Conservation (phyloP, 2,113 vertebrate species). For the Neotragus pygmaeus region DNA sequence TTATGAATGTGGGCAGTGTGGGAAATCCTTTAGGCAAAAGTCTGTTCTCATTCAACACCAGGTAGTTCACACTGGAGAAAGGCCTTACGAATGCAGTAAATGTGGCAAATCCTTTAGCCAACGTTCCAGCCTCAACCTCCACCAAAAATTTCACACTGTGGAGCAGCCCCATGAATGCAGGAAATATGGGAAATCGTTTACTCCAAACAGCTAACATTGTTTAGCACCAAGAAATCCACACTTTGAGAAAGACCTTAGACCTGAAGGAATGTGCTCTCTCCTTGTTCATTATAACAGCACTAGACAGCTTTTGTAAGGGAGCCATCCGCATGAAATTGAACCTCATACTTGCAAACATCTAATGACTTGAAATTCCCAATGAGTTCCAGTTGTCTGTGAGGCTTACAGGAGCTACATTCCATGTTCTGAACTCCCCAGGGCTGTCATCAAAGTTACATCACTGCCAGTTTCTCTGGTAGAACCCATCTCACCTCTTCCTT, state of each 20-base stretch:
- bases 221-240: not conserved
- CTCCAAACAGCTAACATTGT: not conserved
- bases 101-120: not conserved
- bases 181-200: not conserved
- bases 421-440: too few species aligned
- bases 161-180: not conserved
- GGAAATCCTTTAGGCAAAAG: constrained; percentile 12
- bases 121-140: constrained; percentile 5
- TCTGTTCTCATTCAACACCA: not conserved
- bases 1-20: not conserved
- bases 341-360: not conserved
- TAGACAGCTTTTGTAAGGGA: not conserved
- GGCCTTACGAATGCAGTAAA: not conserved
- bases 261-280: not conserved
- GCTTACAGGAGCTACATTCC: not conserved
- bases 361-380: not conserved
- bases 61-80: not conserved
- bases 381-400: not conserved
- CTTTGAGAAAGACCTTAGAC: not conserved
- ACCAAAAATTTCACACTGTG: not conserved
- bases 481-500: not conserved
- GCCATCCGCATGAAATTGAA: not conserved
- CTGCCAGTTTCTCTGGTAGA: not conserved
- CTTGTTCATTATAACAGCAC: not conserved
- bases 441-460: not conserved